Evolutionary conservation across 1,140 invertebrate genomes (phyloP), one percentile per base, ranked within the genome.

Genomic region (Drosophila baimaii): DNA sequence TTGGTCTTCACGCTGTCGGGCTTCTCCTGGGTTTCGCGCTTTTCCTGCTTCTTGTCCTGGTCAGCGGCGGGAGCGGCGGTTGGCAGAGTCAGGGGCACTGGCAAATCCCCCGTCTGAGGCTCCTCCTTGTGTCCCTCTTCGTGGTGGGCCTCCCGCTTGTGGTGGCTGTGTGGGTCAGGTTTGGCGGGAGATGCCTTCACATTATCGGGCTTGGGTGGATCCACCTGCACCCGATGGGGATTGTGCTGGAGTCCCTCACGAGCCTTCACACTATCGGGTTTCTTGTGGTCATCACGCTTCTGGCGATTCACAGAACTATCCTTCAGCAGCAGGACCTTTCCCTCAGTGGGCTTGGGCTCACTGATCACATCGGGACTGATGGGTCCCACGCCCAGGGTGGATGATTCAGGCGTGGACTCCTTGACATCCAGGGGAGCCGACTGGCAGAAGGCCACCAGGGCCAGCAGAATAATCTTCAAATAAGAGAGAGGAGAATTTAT

Each of bases 381-480:
- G 29, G 81, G 81, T 49, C 81, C 83, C 51, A 54, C 51, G 6
- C 51, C 51, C 1, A 54, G 35, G 55, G 80, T 35, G 5, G 33
- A 19, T 2, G 23, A 33, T 19, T 35, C 62, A 1, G 35, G 44
- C 2, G 49, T 3, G 1, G 62, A 31, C 12, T 70, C 54, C 52
- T 65, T 76, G 27, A 52, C 23, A 9, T 69, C 44, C 41, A 71
- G 17, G 5, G 84, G 85, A 23, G 84, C 84, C 9, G 84, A 73
- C 10, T 55, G 52, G 44, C 65, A 63, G 25, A 65, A 39, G 37
- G 69, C 77, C 29, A 68, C 54, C 10, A 89, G 9, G 15, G 80
- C 80, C 10, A 84, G 10, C 1, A 89, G 58, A 55, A 89, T 56
- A 37, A 89, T 51, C 84, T 89, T 33, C 4, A 65, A 66, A 2